These are phyloP conservation scores for Myodes glareolus DNA, from an alignment of 2,113 vertebrate genomes.

Conservation along the genomic window DNA sequence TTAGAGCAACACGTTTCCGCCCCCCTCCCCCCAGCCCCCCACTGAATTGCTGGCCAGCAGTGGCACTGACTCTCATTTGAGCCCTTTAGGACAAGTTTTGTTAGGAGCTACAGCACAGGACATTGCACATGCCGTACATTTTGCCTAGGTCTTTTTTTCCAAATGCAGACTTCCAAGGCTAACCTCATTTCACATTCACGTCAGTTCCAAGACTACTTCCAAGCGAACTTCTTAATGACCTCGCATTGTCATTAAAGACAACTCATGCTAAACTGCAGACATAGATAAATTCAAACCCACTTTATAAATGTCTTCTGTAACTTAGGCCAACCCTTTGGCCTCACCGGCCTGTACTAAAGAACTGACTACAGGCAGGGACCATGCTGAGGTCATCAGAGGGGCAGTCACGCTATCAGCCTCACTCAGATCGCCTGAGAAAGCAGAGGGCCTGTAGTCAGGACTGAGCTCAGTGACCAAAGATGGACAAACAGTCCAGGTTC, in stretches of 20 bases:
- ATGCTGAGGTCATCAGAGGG: background rate
- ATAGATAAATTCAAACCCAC: constrained; percentile 33
- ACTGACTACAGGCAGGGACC: background rate
- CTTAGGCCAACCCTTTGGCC: background rate
- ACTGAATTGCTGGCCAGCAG: background rate
- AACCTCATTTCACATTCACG: background rate
- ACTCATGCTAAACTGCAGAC: background rate
- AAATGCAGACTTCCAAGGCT: background rate
- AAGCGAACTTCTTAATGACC: background rate
- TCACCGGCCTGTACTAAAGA: background rate
- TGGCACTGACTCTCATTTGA: background rate
- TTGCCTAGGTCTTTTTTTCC: background rate
- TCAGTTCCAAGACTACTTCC: background rate
- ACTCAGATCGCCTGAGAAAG: background rate
- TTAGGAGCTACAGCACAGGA: background rate
- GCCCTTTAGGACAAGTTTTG: background rate
- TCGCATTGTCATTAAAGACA: background rate
- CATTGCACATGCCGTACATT: background rate
- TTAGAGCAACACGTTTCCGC: background rate
- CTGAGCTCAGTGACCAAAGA: background rate
- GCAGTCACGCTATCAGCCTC: background rate
- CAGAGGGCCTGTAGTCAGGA: background rate
- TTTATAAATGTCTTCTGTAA: background rate
- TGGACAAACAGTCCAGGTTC: background rate
- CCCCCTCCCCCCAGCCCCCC: background rate